phyloP scores from a whole-genome alignment of 2,113 vertebrate genomes.

The Pomatostomus ruficeps region DNA sequence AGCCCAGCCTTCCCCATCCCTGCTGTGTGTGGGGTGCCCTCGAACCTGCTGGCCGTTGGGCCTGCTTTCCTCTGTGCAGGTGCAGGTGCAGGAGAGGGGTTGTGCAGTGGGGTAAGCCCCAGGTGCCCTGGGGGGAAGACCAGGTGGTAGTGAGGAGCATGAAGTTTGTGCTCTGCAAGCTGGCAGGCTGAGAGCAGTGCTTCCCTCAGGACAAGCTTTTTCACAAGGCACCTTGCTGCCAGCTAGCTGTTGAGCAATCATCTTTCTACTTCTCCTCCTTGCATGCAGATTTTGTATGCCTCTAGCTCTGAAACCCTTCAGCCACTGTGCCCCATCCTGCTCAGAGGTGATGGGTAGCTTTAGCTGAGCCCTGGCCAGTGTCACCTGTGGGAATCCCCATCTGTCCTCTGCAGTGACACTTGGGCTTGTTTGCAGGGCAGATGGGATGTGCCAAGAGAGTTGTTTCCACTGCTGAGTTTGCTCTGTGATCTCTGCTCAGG shows the following conservation, averaged over 20 bases:
- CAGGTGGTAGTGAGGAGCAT: not conserved
- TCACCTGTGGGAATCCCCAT: not conserved
- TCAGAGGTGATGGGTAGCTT: not conserved
- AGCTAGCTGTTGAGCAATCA: slow-evolving; percentile 20
- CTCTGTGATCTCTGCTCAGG: not conserved
- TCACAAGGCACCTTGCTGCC: not conserved
- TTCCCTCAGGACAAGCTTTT: slow-evolving; percentile 21
- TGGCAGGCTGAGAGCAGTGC: not conserved
- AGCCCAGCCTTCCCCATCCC: not conserved
- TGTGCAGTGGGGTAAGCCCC: not conserved
- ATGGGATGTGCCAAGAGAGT: not conserved
- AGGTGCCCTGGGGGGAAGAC: not conserved
- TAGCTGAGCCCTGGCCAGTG: not conserved
- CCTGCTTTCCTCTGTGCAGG: not conserved
- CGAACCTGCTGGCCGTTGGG: rapidly evolving
- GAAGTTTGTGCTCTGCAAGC: not conserved
- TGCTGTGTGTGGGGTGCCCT: not conserved
- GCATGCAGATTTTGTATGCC: not conserved
- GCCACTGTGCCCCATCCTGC: not conserved
- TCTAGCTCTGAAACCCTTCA: not conserved
- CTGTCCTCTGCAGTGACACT: not conserved
- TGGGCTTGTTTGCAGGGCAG: not conserved
- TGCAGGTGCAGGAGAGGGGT: not conserved
- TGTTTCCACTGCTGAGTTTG: not conserved
- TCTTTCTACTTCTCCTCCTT: not conserved